Evolutionary conservation across 2,888 invertebrate genomes (phyloP).

Genomic region (Linnaemya vulpina): DNA sequence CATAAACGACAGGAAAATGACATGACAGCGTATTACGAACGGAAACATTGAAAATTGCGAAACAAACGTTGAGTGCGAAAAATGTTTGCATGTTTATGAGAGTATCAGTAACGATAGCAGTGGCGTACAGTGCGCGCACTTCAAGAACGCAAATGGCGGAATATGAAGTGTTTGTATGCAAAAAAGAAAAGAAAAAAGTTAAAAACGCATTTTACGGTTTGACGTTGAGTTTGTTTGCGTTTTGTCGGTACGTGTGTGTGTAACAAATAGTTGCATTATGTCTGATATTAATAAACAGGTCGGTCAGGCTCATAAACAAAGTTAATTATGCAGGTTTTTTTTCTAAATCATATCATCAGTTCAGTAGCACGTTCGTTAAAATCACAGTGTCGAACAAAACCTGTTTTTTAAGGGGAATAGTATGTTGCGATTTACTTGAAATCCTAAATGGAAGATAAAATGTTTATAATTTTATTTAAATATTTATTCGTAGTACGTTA

Average conservation of each 20-base stretch:
- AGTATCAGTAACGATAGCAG: no score
- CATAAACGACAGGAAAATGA: slow-evolving; percentile 68
- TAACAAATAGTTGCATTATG: neutral
- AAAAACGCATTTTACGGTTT: slow-evolving; percentile 51
- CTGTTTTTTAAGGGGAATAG: no score
- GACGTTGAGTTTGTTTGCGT: slow-evolving; percentile 30
- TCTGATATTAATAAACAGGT: slow-evolving; percentile 20
- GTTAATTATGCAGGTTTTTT: slow-evolving; percentile 5
- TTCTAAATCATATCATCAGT: neutral
- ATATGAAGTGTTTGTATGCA: no score
- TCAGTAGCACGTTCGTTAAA: slow-evolving; percentile 28
- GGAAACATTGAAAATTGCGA: slow-evolving; percentile 68
- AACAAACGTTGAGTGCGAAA: slow-evolving; percentile 46
- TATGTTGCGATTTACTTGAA: no score
- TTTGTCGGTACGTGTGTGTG: neutral
- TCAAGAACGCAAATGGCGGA: no score
- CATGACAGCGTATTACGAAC: slow-evolving; percentile 67
- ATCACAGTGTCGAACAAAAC: slow-evolving; percentile 12
- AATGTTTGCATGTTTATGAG: neutral
- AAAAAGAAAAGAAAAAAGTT: no score
- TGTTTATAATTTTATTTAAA: no score
- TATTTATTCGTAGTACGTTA: no score
- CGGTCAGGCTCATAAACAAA: slow-evolving; percentile 53
- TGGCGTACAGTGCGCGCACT: no score
- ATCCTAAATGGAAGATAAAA: no score